Percentiles rank a stretch among this genome's conserved stretches.
Evolutionary conservation across 2,797 vertebrate genomes (phyloP).

Genomic region (Sebastes vulpes): DNA sequence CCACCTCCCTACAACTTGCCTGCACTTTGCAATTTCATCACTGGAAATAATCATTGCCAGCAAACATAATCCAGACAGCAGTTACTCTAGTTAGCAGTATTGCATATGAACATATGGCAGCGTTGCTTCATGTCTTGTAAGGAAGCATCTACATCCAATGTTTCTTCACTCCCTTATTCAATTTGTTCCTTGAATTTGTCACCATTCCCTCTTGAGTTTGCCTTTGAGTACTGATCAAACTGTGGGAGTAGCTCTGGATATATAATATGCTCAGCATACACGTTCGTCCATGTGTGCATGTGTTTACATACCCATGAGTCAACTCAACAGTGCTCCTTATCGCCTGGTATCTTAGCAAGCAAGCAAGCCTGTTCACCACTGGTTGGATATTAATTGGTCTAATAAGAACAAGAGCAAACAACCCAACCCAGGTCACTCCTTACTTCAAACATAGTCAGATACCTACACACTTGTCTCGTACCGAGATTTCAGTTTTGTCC

Average conservation of each 20-base stretch:
- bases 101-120: not conserved
- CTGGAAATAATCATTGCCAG: not conserved
- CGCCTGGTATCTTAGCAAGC: not conserved
- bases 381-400: constrained; percentile 58
- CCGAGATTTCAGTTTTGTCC: constrained; percentile 8
- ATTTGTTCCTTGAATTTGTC: not conserved
- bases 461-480: not conserved
- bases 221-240: not conserved
- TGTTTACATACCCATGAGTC: constrained; percentile 13
- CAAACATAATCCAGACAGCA: not conserved
- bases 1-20: not conserved
- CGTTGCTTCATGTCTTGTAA: not conserved
- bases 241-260: not conserved
- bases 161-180: not conserved
- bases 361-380: constrained; percentile 47
- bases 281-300: not conserved
- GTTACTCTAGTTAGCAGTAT: not conserved
- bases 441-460: constrained; percentile 25
- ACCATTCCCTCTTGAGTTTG: not conserved
- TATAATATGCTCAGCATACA: not conserved
- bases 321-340: constrained; percentile 36
- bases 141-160: not conserved
- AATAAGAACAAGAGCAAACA: constrained; percentile 70
- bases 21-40: not conserved
- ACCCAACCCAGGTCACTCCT: constrained; percentile 25